Conservation (phyloP, 1,140 invertebrate species). For the Ctenoplectra terminalis region DNA sequence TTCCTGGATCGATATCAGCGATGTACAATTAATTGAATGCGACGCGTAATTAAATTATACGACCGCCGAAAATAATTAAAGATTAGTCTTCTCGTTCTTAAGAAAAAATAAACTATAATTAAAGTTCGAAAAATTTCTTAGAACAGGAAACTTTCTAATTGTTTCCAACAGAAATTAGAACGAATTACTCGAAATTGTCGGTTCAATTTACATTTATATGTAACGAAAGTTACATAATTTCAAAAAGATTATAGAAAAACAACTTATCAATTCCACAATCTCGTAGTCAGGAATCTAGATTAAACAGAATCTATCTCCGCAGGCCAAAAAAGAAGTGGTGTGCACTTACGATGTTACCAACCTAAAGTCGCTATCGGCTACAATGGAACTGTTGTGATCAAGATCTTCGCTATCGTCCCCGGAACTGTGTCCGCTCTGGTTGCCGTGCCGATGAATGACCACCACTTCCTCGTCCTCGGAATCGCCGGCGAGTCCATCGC, state of each 20-base stretch:
- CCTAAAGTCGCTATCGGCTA: conserved; percentile 81
- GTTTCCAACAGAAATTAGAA: background rate
- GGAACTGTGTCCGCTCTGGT: conserved; percentile 77
- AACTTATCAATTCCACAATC: background rate
- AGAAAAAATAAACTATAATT: background rate
- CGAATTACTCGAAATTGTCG: background rate
- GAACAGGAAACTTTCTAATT: background rate
- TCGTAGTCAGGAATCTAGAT: background rate
- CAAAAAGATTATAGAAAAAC: too few relatives aligned
- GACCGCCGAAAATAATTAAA: background rate
- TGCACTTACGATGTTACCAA: conserved; percentile 70
- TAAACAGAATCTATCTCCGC: background rate
- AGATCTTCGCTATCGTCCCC: conserved; percentile 79
- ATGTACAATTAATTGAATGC: background rate
- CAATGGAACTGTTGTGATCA: conserved; percentile 79
- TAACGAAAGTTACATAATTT: too few relatives aligned
- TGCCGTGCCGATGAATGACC: conserved; percentile 76
- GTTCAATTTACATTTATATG: background rate
- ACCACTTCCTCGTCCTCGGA: conserved; percentile 79
- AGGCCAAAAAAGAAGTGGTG: background rate
- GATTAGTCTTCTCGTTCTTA: background rate
- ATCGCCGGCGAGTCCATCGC: conserved; percentile 66
- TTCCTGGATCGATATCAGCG: background rate
- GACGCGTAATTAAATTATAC: background rate
- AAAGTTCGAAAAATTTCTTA: background rate